Percentiles rank a stretch among this genome's conserved stretches.
Evolutionary conservation across 2,797 vertebrate species (phyloP).

Genomic region (Oryzias sinensis): DNA sequence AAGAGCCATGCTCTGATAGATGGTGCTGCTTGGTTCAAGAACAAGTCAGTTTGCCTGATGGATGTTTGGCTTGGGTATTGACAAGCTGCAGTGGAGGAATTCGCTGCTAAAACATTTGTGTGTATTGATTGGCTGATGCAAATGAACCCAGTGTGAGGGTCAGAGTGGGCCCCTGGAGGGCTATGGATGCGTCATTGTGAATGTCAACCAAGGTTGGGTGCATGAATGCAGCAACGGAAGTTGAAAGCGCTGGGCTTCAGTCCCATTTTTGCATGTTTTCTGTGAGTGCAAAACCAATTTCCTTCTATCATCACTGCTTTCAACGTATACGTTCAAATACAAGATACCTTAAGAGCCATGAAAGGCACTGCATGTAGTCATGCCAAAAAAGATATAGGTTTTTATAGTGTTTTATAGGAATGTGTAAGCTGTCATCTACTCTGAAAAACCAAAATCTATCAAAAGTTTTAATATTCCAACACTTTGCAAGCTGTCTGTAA

Average conservation of each 20-base stretch:
- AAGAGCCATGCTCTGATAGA: slow-evolving; percentile 60
- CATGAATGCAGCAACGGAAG: slow-evolving; percentile 33
- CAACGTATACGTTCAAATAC: slow-evolving; percentile 15
- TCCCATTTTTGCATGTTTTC: slow-evolving; percentile 4
- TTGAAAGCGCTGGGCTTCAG: background rate
- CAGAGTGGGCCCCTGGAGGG: slow-evolving; percentile 40
- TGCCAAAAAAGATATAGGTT: slow-evolving; percentile 28
- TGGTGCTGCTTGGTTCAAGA: slow-evolving; percentile 41
- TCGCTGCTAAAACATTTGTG: slow-evolving; percentile 53
- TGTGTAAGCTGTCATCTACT: slow-evolving; percentile 29
- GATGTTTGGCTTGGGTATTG: slow-evolving; percentile 58
- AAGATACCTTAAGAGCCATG: slow-evolving; percentile 16
- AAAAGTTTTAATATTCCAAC: slow-evolving; percentile 31
- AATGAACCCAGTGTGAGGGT: slow-evolving; percentile 51
- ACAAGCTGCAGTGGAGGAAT: slow-evolving; percentile 47
- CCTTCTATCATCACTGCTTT: slow-evolving; percentile 15
- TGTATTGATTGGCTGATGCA: slow-evolving; percentile 68
- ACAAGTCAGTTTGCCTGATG: slow-evolving; percentile 51
- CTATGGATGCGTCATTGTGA: slow-evolving; percentile 44
- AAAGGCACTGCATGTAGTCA: slow-evolving; percentile 23
- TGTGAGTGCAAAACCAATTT: slow-evolving; percentile 12
- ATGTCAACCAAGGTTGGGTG: slow-evolving; percentile 72
- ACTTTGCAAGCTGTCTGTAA: slow-evolving; percentile 52
- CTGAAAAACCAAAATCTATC: slow-evolving; percentile 26
- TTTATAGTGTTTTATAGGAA: slow-evolving; percentile 10